phyloP scores from a whole-genome alignment of 2,888 invertebrate genomes.

The Himalopsyche tibetana region DNA sequence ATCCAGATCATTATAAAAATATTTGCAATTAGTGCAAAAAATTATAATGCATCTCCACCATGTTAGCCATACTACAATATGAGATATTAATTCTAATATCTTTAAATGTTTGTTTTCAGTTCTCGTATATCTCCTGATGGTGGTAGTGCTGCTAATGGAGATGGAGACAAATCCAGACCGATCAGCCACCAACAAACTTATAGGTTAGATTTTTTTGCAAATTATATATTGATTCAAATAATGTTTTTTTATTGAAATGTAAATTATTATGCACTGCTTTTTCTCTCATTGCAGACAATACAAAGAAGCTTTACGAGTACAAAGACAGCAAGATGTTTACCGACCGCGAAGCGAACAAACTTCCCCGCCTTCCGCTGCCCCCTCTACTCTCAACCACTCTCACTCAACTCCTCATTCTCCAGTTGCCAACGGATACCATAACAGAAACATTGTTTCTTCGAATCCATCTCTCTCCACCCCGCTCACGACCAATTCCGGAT shows the following conservation, averaged over 20 bases:
- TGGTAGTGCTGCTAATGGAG: slow-evolving; percentile 77
- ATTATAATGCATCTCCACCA: neutral
- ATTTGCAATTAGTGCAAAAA: too few species aligned
- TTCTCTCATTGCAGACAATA: slow-evolving; percentile 82
- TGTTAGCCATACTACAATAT: too few species aligned
- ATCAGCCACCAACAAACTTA: slow-evolving; percentile 85
- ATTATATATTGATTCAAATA: neutral
- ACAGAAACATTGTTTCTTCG: slow-evolving; percentile 78
- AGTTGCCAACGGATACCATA: slow-evolving; percentile 75
- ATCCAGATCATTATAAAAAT: too few species aligned
- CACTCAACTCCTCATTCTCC: slow-evolving; percentile 69
- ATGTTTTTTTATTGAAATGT: slow-evolving; percentile 1
- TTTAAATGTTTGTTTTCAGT: slow-evolving; percentile 71
- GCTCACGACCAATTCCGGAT: slow-evolving; percentile 67
- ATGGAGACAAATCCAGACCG: slow-evolving; percentile 81
- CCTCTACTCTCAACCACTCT: slow-evolving; percentile 75
- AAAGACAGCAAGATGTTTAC: slow-evolving; percentile 89
- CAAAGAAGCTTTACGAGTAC: slow-evolving; percentile 92
- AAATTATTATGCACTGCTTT: neutral
- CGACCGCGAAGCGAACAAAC: slow-evolving; percentile 80
- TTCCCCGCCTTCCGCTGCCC: slow-evolving; percentile 76
- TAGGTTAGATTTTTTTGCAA: slow-evolving; percentile 75
- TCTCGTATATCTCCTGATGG: slow-evolving; percentile 79
- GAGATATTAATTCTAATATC: slow-evolving; percentile 67
- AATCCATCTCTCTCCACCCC: slow-evolving; percentile 72